Base-by-base conservation (phyloP, 2,797 vertebrate species). In the Scleropages formosus region DNA sequence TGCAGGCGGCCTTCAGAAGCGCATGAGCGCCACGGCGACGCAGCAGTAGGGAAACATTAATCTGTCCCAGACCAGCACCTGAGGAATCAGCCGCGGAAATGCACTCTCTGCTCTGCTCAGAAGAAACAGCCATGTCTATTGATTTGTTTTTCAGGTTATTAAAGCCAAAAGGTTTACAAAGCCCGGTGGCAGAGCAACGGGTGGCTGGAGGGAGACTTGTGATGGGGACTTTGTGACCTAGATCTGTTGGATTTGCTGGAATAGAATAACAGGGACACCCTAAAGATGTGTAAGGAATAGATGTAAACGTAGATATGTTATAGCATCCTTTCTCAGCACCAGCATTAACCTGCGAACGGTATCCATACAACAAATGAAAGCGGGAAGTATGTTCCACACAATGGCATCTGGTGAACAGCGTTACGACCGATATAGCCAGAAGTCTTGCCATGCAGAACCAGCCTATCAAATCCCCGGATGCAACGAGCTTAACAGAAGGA, bases 231-330 rank as follows among this genome's bases (percentile, higher is more conserved):
- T 58, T 20, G 44, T 75, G 74, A 75, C 62, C 49, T 59, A 75
- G 51, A 75, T 66, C 63, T 75, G 51, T 51, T 75, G 73, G 67
- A 66, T 67, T 31, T 65, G 46, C 31, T 12, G 61, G 49, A 75
- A 65, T n/a, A 75, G 49, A 67, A 74, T 27, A 27, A 59, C 27
- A 71, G 56, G 18, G 26, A 51, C 12, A 39, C 13, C 51, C 46
- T 26, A 49, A 9, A 16, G 26, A 44, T 20, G 12, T 24, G 22
- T 20, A n/a, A 44, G 11, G 22, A 16, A n/a, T 20, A 22, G 47
- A 12, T 24, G 24, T 51, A 51, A 18, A 69, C 22, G 15, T n/a
- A 4, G 3, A 26, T 12, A 26, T 24, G n/a, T 22, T 13, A n/a
- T 16, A 16, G 20, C 64, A 11, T 46, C 31, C 27, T 1, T 47